Base-by-base conservation (phyloP, 2,888 invertebrate genomes). In the Megaustenia siamemsis region DNA sequence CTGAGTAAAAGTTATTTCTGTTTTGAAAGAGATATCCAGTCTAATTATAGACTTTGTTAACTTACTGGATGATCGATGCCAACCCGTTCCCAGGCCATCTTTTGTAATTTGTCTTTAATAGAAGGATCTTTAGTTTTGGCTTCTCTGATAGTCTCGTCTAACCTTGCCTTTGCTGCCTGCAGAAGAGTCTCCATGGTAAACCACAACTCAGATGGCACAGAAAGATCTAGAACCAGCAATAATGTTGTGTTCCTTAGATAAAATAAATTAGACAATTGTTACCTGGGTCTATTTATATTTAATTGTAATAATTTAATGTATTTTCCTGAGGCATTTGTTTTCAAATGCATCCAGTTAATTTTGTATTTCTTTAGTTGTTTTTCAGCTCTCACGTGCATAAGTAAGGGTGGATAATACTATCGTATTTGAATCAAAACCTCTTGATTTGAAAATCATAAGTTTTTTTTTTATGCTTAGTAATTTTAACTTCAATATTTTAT, bases 181-280 rank as follows among this genome's bases (percentile, higher is more conserved):
- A 95, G 86, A 21, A 95, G 90, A 8, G 94, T 94, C 89, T 96
- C 96, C 83, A 96, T 92, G 24, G 96, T 96, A 49, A 94, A 92
- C 96, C 97, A 97, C 43, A 98, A 94, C 60, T 95, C 95, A 89
- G 96, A 96, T 0, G 97, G 96, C 91, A 96, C 95, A 49, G 96
- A 96, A 79, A 98, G 94, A 94, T 98, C 97, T 68, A 98, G 91
- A 93, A 97, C 96, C n/a, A 98, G 93, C 38, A 97, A 95, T 63
- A 96, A 94, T 6, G 96, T 95, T 85, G 96, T 94, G 83, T 92
- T 95, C 94, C 92, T 95, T 87, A 0, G 89, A 45, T 6, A 21
- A 49, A 32, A 32, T 24, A 66, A 43, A 12, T 15, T 12, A 15
- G 28, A 10, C 12, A 40, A 43, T 73, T 3, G 45, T 45, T 73